These are phyloP conservation scores for Tenthredo mesomela DNA, from an alignment of 2,888 invertebrate genomes.

Conservation along the genomic window DNA sequence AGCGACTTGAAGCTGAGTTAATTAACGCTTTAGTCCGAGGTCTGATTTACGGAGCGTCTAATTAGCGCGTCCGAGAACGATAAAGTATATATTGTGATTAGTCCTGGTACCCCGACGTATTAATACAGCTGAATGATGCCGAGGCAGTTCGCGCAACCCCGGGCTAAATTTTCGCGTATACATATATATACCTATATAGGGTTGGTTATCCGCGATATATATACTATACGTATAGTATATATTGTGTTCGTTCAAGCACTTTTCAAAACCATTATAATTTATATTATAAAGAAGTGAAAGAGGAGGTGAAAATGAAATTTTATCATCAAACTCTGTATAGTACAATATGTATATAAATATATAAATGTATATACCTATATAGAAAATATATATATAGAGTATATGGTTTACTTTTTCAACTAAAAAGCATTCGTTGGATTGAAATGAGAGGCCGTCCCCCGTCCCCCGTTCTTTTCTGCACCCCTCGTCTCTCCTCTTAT, in stretches of 20 bases:
- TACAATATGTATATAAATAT: background rate
- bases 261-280: background rate
- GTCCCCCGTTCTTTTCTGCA: background rate
- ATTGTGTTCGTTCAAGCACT: background rate
- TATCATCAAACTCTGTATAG: background rate
- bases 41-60: conserved; percentile 78
- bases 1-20: conserved; percentile 72
- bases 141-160: conserved; percentile 21
- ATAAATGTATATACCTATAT: too few relatives aligned
- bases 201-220: background rate
- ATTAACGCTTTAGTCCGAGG: conserved; percentile 77
- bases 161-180: conserved; percentile 27
- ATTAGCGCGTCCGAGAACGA: conserved; percentile 76
- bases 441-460: background rate
- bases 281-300: background rate
- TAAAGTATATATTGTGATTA: conserved; percentile 77
- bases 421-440: conserved; percentile 28
- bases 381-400: background rate
- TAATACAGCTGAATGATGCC: conserved; percentile 49
- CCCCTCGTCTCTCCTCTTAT: background rate
- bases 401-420: background rate
- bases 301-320: background rate
- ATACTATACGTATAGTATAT: background rate
- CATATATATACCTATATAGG: background rate
- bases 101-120: conserved; percentile 59